Evolutionary conservation across 2,888 invertebrate species (phyloP), one percentile per base, ranked within the genome.

Genomic region (Mechanitis mazaeus): DNA sequence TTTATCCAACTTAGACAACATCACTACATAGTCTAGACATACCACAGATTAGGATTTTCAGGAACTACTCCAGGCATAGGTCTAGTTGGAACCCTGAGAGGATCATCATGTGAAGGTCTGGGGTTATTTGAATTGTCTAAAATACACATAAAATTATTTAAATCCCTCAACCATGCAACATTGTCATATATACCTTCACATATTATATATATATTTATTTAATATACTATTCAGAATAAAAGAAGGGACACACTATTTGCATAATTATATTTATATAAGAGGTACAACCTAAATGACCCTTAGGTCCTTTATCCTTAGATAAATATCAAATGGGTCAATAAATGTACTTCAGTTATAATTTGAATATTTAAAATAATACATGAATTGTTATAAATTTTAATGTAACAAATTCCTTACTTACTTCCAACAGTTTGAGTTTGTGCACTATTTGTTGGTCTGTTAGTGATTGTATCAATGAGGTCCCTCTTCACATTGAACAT

Each of bases 401-500:
- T 31, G 31, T 31, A 28, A 11, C 11, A 9, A 6, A 31, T 50
- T 28, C 20, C 3, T 35, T 35, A 28, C 76, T 71, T 75, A 85
- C 84, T 75, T 61, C 77, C 72, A 33, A 71, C 57, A 38, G 91
- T 91, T 67, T 89, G 85, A 45, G 92, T 93, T 70, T 91, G 91
- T 1, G 86, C 84, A 11, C 88, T 80, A 33, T 71, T 77, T 33
- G 87, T 90, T 7, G 84, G 71, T 20, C 79, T 83, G 11, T 81
- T 80, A 0, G 87, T 85, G 46, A 94, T 90, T 55, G 93, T 92
- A n/a, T 93, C 93, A 57, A 95, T 87, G 0, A 96, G 83, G 68
- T 95, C 93, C 59, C 91, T 91, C 72, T 92, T 92, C 55, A 94
- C 84, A 58, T 90, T 91, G 63, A 92, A 91, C 67, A 94, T 89